Base-by-base conservation (phyloP, 2,888 invertebrate species). In the Phrixothrix hirtus region DNA sequence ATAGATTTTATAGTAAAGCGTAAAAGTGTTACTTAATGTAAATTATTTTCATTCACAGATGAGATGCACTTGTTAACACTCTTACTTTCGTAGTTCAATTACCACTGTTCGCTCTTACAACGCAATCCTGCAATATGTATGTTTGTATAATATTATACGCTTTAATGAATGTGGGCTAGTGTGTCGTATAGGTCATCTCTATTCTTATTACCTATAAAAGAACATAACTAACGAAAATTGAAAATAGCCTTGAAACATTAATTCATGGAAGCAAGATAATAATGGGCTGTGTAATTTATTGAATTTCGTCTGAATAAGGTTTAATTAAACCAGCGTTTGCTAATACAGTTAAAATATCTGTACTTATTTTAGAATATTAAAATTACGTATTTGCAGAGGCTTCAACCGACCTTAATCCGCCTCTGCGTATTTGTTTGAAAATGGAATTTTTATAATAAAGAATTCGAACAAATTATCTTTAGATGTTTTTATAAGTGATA, bases 161-260 rank as follows among this genome's bases (percentile, higher is more conserved):
- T 34, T 6, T 17, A n/a, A n/a, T n/a, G n/a, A n/a, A 48, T 32
- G 10, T 48, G 3, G 47, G 47, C 15, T 15, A 48, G 10, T 48
- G 16, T 39, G 39, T 27, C 7, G 21, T 3, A 5, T 27, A 14
- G 34, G 38, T 47, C 47, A 47, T 39, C 32, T 14, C 47, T 39
- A 47, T 47, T 25, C 12, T 35, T 41, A 32, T 26, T 15, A 13
- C 11, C 34, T 3, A 11, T 14, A 26, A 42, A 30, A 17, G n/a
- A 30, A 31, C 34, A 16, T 32, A 17, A 32, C 26, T 10, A 10
- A 6, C 21, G 16, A 41, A 31, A 31, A 41, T 4, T 41, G 7
- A 41, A 17, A 5, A 32, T 14, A 15, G 12, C 47, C 47, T 48
- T 48, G 47, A 32, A 3, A 37, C 15, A 12, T 30, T 38, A 38